phyloP scores from a whole-genome alignment of 2,797 vertebrate genomes.

The Knipowitschia caucasica region DNA sequence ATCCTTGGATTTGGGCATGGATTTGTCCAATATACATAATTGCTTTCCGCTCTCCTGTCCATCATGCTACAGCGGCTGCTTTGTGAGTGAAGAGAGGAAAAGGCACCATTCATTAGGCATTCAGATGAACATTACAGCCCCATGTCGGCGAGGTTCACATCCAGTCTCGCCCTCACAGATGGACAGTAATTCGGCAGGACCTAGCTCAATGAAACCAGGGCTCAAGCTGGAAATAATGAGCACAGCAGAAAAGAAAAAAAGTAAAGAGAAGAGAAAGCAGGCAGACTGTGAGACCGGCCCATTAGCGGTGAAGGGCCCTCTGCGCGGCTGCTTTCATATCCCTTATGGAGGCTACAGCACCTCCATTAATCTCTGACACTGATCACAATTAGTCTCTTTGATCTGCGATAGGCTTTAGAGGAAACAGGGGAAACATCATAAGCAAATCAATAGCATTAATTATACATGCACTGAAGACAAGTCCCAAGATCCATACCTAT shows the following conservation, averaged over 20 bases:
- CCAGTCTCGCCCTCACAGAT: slow-evolving; percentile 62
- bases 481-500: slow-evolving; percentile 40
- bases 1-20: slow-evolving; percentile 42
- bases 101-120: slow-evolving; percentile 54
- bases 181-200: slow-evolving; percentile 64
- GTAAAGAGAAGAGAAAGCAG: slow-evolving; percentile 26
- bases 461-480: slow-evolving; percentile 60
- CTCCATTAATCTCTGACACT: slow-evolving; percentile 77
- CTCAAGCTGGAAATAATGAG: slow-evolving; percentile 64
- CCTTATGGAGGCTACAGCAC: slow-evolving; percentile 49
- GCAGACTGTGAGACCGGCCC: slow-evolving; percentile 59
- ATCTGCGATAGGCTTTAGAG: slow-evolving; percentile 59
- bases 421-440: slow-evolving; percentile 57
- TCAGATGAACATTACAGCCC: slow-evolving; percentile 62
- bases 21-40: slow-evolving; percentile 53
- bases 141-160: slow-evolving; percentile 48
- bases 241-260: slow-evolving; percentile 28
- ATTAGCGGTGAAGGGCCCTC: slow-evolving; percentile 58
- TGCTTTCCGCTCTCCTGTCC: slow-evolving; percentile 30
- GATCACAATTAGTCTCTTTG: slow-evolving; percentile 75
- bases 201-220: slow-evolving; percentile 39
- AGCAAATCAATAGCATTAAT: slow-evolving; percentile 73
- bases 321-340: slow-evolving; percentile 68
- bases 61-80: slow-evolving; percentile 33
- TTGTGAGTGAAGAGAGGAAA: slow-evolving; percentile 30